Conservation (phyloP, 2,113 vertebrate species). For the Corydoras maculifer region DNA sequence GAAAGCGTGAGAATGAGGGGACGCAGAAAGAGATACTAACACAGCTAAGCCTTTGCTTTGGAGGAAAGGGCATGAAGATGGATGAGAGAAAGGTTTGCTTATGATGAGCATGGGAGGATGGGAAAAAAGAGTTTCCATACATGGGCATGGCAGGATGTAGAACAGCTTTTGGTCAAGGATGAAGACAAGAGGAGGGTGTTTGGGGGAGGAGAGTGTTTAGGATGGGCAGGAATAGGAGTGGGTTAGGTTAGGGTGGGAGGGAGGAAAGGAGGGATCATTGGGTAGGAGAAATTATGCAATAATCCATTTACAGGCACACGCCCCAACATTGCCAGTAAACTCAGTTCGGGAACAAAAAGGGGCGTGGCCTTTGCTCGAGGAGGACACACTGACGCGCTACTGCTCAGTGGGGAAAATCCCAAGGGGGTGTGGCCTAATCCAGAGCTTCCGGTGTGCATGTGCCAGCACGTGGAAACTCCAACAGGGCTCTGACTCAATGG, state of each 20-base stretch:
- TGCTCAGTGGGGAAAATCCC: constrained; percentile 64
- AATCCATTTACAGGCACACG: constrained; percentile 60
- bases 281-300: constrained; percentile 57
- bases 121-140: no score
- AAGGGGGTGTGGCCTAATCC: constrained; percentile 7
- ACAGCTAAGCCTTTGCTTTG: neutral
- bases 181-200: no score
- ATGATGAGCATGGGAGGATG: no score
- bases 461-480: constrained; percentile 16
- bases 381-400: constrained; percentile 48
- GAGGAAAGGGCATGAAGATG: neutral
- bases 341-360: constrained; percentile 44
- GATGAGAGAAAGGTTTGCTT: neutral
- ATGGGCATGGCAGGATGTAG: no score
- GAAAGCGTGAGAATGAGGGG: no score
- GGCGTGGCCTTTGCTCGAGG: constrained; percentile 56
- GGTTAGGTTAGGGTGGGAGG: neutral
- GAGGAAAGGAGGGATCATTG: constrained; percentile 37
- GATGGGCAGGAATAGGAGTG: neutral
- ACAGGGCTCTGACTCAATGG: neutral
- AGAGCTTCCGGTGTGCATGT: constrained; percentile 2
- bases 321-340: constrained; percentile 68
- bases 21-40: no score
- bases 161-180: no score
- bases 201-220: neutral